A percentile compares a stretch with the other conserved stretches of the same genome.
Evolutionary conservation across 1,140 invertebrate species (phyloP).

Genomic region (Orius laevigatus): DNA sequence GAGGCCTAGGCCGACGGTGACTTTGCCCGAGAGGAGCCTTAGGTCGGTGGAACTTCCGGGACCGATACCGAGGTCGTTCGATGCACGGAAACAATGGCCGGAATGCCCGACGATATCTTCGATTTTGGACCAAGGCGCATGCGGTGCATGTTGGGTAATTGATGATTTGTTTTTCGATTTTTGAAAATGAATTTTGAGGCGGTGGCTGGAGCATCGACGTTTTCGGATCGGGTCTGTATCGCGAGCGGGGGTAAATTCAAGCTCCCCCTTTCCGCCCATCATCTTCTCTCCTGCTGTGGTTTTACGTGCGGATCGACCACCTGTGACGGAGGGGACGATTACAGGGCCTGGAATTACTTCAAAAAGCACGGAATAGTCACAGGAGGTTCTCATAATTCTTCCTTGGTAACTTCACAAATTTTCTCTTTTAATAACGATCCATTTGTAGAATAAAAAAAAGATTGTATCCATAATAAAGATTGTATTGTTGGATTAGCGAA

Average conservation of each 20-base stretch:
- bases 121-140: conserved; percentile 54
- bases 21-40: no score
- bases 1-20: no score
- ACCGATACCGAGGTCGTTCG: conserved; percentile 39
- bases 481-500: no score
- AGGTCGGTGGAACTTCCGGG: no score
- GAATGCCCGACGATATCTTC: conserved; percentile 62
- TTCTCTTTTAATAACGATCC: not conserved
- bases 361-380: conserved; percentile 35
- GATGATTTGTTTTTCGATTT: not conserved
- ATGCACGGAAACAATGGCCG: conserved; percentile 60
- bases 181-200: conserved; percentile 11
- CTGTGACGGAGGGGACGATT: conserved; percentile 43
- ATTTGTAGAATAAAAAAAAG: no score
- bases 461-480: no score
- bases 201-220: conserved; percentile 28
- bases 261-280: conserved; percentile 40
- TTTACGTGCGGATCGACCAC: conserved; percentile 44
- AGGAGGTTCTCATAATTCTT: conserved; percentile 41
- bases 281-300: conserved; percentile 44
- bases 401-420: conserved; percentile 20
- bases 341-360: conserved; percentile 41
- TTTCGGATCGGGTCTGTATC: conserved; percentile 54
- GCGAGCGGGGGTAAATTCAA: conserved; percentile 34
- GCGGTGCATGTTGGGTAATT: conserved; percentile 19